Base-by-base conservation (phyloP, 2,888 invertebrate species). In the Lasioglossum marginatum region DNA sequence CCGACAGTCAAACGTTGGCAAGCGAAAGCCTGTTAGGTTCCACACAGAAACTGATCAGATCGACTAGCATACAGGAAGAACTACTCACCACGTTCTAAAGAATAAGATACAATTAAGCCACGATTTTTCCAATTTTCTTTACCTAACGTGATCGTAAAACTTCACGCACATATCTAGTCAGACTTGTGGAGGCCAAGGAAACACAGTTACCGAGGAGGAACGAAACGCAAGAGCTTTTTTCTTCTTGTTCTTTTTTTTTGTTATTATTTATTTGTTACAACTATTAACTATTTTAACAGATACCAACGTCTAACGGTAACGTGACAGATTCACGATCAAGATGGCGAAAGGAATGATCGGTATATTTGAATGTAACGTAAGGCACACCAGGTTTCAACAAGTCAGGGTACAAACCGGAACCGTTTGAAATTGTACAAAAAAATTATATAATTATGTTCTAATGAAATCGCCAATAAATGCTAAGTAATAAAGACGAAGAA, bases 51-150 rank as follows among this genome's bases (percentile, higher is more conserved):
- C 96, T 97, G 87, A 96, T 97, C 91, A 96, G 98, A 94, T 98
- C 98, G 87, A 97, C 97, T 95, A 98, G 98, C 96, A 97, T 98
- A 95, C 97, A 98, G 95, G 98, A 98, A 93, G 98, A 98, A 95
- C 96, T 98, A 91, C 96, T 97, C 91, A 97, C 97, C 77, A 94
- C 95, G 52, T 94, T 95, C 89, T 95, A 93, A 92, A 87, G 85
- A 86, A 87, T 91, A 89, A 92, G 85, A 88, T 93, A 93, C 90
- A 87, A 84, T 87, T 80, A 88, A 83, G 83, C 68, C 68, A 83
- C 86, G 86, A 91, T 92, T 93, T 93, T 77, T 93, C 92, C 92
- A 93, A 92, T 93, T 92, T 89, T 89, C 90, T 92, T 91, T 92
- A 91, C 90, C 87, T 90, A 70, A 74, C 76, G 75, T 86, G 87